phyloP scores from a whole-genome alignment of 2,888 invertebrate genomes.

The Epistrophe grossulariae region DNA sequence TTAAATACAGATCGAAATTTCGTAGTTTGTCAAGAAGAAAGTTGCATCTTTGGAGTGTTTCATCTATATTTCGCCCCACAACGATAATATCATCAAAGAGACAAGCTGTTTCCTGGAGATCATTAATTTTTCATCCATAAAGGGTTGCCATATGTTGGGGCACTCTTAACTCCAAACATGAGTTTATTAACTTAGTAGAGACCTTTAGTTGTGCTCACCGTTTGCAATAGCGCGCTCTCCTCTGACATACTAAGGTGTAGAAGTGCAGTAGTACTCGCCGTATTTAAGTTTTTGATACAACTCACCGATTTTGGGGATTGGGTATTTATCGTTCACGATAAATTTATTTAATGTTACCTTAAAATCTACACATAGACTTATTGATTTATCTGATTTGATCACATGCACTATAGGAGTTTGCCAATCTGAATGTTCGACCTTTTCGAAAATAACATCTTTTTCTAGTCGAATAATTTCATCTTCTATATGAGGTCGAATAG shows the following conservation, averaged over 20 bases:
- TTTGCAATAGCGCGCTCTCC: slow-evolving; percentile 34
- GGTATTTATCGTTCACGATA: not conserved
- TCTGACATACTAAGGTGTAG: slow-evolving; percentile 34
- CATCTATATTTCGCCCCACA: slow-evolving; percentile 24
- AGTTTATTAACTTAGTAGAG: slow-evolving; percentile 7
- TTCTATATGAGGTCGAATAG: slow-evolving; percentile 37
- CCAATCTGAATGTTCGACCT: slow-evolving; percentile 16
- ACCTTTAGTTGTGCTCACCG: slow-evolving; percentile 20
- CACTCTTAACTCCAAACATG: slow-evolving; percentile 1
- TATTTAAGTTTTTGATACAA: not conserved
- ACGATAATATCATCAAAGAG: slow-evolving; percentile 39
- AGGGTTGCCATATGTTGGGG: slow-evolving; percentile 10
- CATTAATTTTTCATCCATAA: slow-evolving; percentile 44
- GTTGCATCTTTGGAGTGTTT: slow-evolving; percentile 2
- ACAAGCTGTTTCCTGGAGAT: slow-evolving; percentile 42
- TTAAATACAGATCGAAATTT: slow-evolving; percentile 10
- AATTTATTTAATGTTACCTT: slow-evolving; percentile 4
- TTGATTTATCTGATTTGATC: slow-evolving; percentile 14
- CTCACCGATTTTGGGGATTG: slow-evolving; percentile 9
- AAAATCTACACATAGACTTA: slow-evolving; percentile 7
- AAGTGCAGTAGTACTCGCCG: slow-evolving; percentile 31
- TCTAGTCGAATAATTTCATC: slow-evolving; percentile 45
- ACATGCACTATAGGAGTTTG: slow-evolving; percentile 1
- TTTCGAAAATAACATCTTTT: slow-evolving; percentile 15
- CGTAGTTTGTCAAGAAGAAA: too few relatives aligned